Conservation (phyloP, 2,797 vertebrate genomes). For the Apogon talboti region DNA sequence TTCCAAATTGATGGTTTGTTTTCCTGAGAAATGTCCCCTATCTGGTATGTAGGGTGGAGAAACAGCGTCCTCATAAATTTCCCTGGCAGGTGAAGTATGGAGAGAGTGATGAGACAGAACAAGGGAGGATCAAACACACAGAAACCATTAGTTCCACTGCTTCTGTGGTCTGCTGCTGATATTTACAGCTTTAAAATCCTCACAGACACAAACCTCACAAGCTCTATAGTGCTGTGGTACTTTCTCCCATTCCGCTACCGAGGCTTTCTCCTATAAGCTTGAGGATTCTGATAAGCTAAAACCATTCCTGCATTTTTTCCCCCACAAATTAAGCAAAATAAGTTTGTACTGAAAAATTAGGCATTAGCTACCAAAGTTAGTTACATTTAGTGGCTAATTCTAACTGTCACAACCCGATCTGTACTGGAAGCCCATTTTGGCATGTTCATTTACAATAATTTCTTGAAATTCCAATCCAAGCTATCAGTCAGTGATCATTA, state of each 20-base stretch:
- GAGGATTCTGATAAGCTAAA: slow-evolving; percentile 1
- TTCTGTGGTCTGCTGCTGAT: slow-evolving; percentile 26
- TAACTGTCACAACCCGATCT: too few relatives aligned
- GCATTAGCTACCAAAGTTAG: too few relatives aligned
- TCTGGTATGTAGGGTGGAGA: slow-evolving; percentile 58
- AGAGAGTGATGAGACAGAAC: slow-evolving; percentile 68
- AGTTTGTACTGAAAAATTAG: too few relatives aligned
- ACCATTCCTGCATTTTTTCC: too few relatives aligned
- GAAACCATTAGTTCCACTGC: slow-evolving; percentile 65
- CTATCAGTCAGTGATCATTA: too few relatives aligned
- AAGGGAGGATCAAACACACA: slow-evolving; percentile 62
- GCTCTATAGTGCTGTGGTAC: slow-evolving; percentile 9
- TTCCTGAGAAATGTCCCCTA: slow-evolving; percentile 72
- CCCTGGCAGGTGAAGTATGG: slow-evolving; percentile 67
- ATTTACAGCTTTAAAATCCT: slow-evolving; percentile 46
- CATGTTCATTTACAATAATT: too few relatives aligned
- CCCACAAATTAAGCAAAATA: too few relatives aligned
- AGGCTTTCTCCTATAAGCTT: not conserved
- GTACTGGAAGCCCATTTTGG: too few relatives aligned
- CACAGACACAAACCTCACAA: slow-evolving; percentile 14
- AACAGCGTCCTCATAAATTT: slow-evolving; percentile 68
- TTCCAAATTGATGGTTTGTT: slow-evolving; percentile 80
- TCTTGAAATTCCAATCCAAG: too few relatives aligned
- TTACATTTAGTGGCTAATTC: too few relatives aligned
- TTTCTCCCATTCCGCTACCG: not conserved